Base-by-base conservation (phyloP, 2,888 invertebrate species). In the Caradrina kadenii region DNA sequence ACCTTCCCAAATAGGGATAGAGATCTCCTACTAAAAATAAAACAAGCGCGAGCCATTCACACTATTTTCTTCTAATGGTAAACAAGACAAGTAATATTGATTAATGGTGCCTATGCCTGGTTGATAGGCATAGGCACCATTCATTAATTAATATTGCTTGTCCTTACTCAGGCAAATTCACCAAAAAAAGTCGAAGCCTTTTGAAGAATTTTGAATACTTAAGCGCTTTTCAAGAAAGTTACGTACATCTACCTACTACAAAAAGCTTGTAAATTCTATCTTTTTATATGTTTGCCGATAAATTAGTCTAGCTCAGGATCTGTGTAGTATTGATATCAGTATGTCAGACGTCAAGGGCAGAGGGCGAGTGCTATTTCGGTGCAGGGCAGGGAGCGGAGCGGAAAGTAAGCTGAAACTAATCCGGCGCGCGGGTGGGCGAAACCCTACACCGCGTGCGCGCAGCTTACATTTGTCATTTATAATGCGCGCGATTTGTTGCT, bases 401-500 rank as follows among this genome's bases (percentile, higher is more conserved):
- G 94, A 92, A 93, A 93, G 94, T 93, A 94, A 95, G 93, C 90
- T 93, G 94, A 94, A 94, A 93, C 93, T 95, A 95, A 95, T 94
- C 92, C 90, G 89, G 89, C 90, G 90, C 89, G 91, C 91, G 95
- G 94, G 96, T 94, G 95, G 94, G 89, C 95, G 94, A 92, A 93
- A 95, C 91, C 89, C 90, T 90, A 95, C 95, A 95, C 94, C 93
- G 91, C 90, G 89, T 86, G 89, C 92, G 92, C 92, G 89, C 92
- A 88, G 91, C 93, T 94, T 93, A 94, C 95, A 95, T 96, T 96
- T 96, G 96, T 96, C 96, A 95, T 95, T 94, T 93, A 94, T 94
- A 95, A 96, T 95, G 94, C 95, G 91, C 91, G 94, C 95, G 95
- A 96, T 96, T 96, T 96, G 95, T 95, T 95, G 95, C 92, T 92